Percentiles rank a stretch among this genome's conserved stretches.
phyloP scores from a whole-genome alignment of 1,140 invertebrate species.

The Bombus impatiens region DNA sequence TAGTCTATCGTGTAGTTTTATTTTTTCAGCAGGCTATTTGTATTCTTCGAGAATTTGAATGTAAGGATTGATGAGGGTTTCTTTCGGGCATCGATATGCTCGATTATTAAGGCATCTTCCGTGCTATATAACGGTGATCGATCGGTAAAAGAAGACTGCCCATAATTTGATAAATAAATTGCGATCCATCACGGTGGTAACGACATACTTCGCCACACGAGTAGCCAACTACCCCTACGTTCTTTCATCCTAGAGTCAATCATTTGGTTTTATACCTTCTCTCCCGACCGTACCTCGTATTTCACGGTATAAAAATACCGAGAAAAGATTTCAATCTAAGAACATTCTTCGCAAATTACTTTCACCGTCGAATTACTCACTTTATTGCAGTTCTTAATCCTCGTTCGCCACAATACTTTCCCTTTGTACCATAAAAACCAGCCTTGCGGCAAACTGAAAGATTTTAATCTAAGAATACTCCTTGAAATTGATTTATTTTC shows the following conservation, averaged over 20 bases:
- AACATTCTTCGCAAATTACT: conserved; percentile 2
- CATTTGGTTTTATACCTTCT: not conserved
- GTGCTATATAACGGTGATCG: not conserved
- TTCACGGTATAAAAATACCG: not conserved
- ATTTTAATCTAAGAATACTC: not conserved
- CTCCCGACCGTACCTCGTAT: not conserved
- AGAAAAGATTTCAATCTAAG: not conserved
- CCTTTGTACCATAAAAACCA: not conserved
- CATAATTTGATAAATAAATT: conserved; percentile 5
- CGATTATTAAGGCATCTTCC: not conserved
- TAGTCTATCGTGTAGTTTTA: not conserved
- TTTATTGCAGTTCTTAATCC: not conserved
- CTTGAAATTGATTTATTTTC: not conserved
- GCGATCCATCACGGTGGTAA: not conserved
- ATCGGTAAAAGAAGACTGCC: not conserved
- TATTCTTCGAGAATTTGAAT: not conserved
- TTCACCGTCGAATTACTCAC: not conserved
- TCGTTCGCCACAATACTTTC: not conserved
- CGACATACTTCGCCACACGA: too few relatives aligned
- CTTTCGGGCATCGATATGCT: too few relatives aligned
- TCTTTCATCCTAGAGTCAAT: not conserved
- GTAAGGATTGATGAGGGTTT: not conserved
- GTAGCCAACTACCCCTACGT: too few relatives aligned
- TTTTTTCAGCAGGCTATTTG: not conserved
- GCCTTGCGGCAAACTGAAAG: not conserved